phyloP scores from a whole-genome alignment of 2,113 vertebrate genomes.

The Synchiropus splendidus region DNA sequence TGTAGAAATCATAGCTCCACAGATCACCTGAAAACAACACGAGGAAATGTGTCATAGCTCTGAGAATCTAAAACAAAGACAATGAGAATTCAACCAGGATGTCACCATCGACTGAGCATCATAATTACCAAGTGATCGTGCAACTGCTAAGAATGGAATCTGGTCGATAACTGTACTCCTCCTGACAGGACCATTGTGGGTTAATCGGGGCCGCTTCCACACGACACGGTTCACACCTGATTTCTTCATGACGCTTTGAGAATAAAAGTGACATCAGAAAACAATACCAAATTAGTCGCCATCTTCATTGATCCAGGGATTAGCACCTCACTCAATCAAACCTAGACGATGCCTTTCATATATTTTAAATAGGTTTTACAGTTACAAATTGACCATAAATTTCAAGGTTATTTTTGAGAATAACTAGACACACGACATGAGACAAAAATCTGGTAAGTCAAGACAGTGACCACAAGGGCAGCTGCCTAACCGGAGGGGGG shows the following conservation, averaged over 20 bases:
- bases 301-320: no score
- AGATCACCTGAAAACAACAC: constrained; percentile 73
- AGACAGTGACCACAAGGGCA: no score
- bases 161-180: constrained; percentile 96
- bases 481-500: no score
- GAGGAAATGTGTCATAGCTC: not conserved
- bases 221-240: constrained; percentile 95
- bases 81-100: no score
- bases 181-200: constrained; percentile 90
- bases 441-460: no score
- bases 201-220: constrained; percentile 92
- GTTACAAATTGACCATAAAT: no score
- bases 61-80: not conserved
- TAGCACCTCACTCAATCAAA: no score
- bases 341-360: no score
- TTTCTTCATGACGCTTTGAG: constrained; percentile 91
- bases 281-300: no score
- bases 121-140: constrained; percentile 75
- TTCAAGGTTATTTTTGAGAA: no score
- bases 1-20: constrained; percentile 99
- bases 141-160: constrained; percentile 94
- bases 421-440: no score
- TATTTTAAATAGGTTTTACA: no score
- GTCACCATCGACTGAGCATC: accelerated
- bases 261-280: constrained; percentile 7